Evolutionary conservation across 2,888 invertebrate genomes (phyloP), one percentile per base, ranked within the genome.

Genomic region (Agelastica alni): DNA sequence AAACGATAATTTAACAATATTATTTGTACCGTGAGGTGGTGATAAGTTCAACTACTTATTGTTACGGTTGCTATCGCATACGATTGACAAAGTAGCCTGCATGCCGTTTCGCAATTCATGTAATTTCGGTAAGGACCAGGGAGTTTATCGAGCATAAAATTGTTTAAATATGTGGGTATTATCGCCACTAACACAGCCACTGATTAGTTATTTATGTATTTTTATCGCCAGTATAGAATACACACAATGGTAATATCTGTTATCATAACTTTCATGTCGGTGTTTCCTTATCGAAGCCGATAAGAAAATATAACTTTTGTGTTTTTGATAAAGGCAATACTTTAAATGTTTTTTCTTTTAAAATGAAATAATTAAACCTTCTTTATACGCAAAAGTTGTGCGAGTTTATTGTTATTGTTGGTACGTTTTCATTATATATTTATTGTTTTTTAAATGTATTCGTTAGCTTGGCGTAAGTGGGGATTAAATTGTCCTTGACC

Each of bases 141-240:
- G 31, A 30, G 39, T 48, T 30, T 48, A 39, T 30, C 39, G 48
- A 58, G 46, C 48, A 59, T 53, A 28, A 45, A 55, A 55, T 41
- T 45, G 41, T 22, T 55, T 10, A 41, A 59, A 60, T 60, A 70
- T 72, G 70, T 67, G 64, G 73, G 72, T 61, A 59, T 71, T 71
- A 73, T 71, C 72, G 58, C 57, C 58, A 65, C 63, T 65, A 69
- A 68, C 68, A 68, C 66, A 62, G 62, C 64, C 64, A 63, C 64
- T 66, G 70, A 71, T 70, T 68, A 67, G 62, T 64, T 67, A 67
- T 70, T 69, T 70, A 68, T 70, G 67, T 65, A 59, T 62, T 58
- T 58, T 68, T 72, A 71, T 72, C 71, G 64, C 67, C 69, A 68
- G 62, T 70, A 70, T 71, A 63, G 63, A 66, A 61, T 67, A 65